Percentiles rank a stretch among this genome's conserved stretches.
phyloP scores from a whole-genome alignment of 2,113 vertebrate species.

The Pelmatolapia mariae region DNA sequence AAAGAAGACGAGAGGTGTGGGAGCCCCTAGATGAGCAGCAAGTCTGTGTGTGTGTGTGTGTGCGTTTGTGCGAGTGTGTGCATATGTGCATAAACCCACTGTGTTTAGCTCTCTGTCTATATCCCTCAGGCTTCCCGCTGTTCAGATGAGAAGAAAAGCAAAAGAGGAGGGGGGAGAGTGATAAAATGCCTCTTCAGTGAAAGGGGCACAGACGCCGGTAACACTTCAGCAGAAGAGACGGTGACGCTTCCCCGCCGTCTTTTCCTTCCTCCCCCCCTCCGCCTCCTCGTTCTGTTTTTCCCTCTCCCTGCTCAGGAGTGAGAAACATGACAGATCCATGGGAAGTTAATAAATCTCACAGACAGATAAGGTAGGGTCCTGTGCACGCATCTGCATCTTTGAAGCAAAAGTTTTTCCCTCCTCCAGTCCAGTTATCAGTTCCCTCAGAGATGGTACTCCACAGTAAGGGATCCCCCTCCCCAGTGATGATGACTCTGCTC shows the following conservation, averaged over 20 bases:
- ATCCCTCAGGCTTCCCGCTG: conserved; percentile 43
- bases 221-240: conserved; percentile 20
- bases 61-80: neutral
- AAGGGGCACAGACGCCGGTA: conserved; percentile 10
- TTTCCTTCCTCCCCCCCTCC: conserved; percentile 20
- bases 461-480: neutral
- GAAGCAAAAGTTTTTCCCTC: conserved; percentile 30
- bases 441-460: conserved; percentile 4
- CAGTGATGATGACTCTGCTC: neutral
- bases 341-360: conserved; percentile 20
- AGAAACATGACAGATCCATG: conserved; percentile 34
- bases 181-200: conserved; percentile 25
- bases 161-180: neutral
- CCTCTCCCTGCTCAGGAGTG: conserved; percentile 1
- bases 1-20: conserved; percentile 23
- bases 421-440: conserved; percentile 5
- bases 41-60: neutral
- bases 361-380: neutral
- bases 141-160: conserved; percentile 22
- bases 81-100: conserved; percentile 4
- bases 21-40: conserved; percentile 7
- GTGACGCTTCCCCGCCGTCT: conserved; percentile 3
- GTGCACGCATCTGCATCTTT: conserved; percentile 1
- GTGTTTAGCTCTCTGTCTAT: conserved; percentile 47
- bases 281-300: conserved; percentile 3